Evolutionary conservation across 2,888 invertebrate genomes (phyloP).

Genomic region (Cerastis leucographa): DNA sequence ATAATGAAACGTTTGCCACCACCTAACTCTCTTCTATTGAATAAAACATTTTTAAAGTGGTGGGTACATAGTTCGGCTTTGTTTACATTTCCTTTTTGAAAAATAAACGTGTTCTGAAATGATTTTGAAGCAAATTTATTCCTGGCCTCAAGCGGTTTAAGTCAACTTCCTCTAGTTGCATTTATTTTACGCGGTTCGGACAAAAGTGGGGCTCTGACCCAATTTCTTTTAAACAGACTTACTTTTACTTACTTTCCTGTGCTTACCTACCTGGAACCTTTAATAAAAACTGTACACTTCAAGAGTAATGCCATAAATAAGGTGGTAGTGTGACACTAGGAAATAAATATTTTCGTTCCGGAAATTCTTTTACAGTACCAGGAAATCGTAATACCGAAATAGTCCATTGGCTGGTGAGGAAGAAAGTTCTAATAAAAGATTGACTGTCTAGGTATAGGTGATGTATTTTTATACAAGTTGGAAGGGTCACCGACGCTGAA

Average conservation of each 20-base stretch:
- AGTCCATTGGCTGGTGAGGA: constrained; percentile 21
- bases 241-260: constrained; percentile 27
- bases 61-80: constrained; percentile 62
- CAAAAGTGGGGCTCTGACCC: constrained; percentile 58
- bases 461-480: constrained; percentile 36
- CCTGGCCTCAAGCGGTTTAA: constrained; percentile 53
- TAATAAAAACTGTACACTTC: constrained; percentile 6
- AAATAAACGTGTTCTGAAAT: constrained; percentile 58
- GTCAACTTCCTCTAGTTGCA: constrained; percentile 60
- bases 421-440: constrained; percentile 25
- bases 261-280: constrained; percentile 18
- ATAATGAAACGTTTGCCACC: constrained; percentile 86
- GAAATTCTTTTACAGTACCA: constrained; percentile 5
- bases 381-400: constrained; percentile 19
- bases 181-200: constrained; percentile 56
- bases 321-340: constrained; percentile 13
- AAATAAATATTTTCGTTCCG: constrained; percentile 40
- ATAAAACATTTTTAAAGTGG: constrained; percentile 80
- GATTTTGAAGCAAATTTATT: constrained; percentile 62
- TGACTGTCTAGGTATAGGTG: neutral
- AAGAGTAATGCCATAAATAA: constrained; percentile 3
- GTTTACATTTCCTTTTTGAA: constrained; percentile 56
- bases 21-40: constrained; percentile 79
- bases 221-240: constrained; percentile 48
- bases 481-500: no score